phyloP scores from a whole-genome alignment of 2,113 vertebrate species.

The Anarrhichthys ocellatus region DNA sequence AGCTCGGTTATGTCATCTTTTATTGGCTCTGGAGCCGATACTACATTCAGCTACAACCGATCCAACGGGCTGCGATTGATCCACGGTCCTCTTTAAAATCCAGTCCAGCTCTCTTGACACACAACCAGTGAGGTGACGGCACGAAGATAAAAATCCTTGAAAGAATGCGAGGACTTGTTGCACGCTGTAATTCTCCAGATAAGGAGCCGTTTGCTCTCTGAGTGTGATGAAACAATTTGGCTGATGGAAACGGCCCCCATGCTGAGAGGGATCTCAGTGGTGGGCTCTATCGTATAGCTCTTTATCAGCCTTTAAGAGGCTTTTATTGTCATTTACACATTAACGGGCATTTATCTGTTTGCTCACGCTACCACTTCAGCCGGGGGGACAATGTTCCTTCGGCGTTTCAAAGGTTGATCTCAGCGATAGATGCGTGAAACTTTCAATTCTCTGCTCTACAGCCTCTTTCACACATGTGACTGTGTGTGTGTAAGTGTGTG shows the following conservation, averaged over 20 bases:
- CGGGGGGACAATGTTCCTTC: conserved; percentile 46
- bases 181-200: conserved; percentile 65
- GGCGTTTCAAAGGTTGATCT: conserved; percentile 37
- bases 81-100: conserved; percentile 32
- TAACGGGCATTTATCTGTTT: conserved; percentile 79
- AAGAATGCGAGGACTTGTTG: conserved; percentile 56
- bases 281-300: conserved; percentile 68
- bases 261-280: conserved; percentile 70
- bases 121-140: background rate
- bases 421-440: conserved; percentile 33
- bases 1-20: conserved; percentile 64
- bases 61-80: conserved; percentile 9
- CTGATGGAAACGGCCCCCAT: conserved; percentile 70
- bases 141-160: conserved; percentile 25
- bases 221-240: conserved; percentile 76
- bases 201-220: conserved; percentile 58
- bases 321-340: conserved; percentile 81
- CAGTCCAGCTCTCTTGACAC: conserved; percentile 1
- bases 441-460: conserved; percentile 17
- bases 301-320: conserved; percentile 78
- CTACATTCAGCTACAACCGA: conserved; percentile 19
- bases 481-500: background rate
- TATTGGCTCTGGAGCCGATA: conserved; percentile 49
- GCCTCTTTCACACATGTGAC: conserved; percentile 17
- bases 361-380: conserved; percentile 69